Evolutionary conservation across 1,140 invertebrate species (phyloP).

Genomic region (Oryzaephilus surinamensis): DNA sequence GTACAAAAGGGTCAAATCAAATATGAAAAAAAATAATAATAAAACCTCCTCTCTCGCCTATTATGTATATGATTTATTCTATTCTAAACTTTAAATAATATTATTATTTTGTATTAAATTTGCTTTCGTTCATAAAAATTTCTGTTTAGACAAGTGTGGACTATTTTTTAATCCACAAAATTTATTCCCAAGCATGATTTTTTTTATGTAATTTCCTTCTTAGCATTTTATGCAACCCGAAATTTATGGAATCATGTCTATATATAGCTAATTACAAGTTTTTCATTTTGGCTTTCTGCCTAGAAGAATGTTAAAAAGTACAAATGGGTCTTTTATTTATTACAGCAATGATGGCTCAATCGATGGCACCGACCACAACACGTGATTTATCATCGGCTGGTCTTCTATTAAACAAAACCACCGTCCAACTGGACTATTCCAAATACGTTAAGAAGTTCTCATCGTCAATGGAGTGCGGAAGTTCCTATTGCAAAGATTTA

Average conservation of each 20-base stretch:
- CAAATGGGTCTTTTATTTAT: constrained; percentile 19
- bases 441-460: constrained; percentile 71
- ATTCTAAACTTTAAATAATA: too few relatives aligned
- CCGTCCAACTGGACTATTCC: constrained; percentile 58
- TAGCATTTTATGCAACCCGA: too few relatives aligned
- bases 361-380: constrained; percentile 19
- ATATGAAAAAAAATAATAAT: too few relatives aligned
- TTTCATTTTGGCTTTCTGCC: not conserved
- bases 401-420: constrained; percentile 37
- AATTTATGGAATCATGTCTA: too few relatives aligned
- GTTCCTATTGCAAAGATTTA: constrained; percentile 66
- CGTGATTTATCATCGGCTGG: constrained; percentile 19
- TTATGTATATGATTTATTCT: too few relatives aligned
- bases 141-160: not conserved
- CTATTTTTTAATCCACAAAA: not conserved
- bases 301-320: too few relatives aligned
- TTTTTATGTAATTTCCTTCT: too few relatives aligned
- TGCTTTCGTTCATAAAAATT: not conserved
- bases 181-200: not conserved
- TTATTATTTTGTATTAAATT: not conserved
- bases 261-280: not conserved
- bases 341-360: constrained; percentile 44
- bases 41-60: too few relatives aligned
- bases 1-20: too few relatives aligned
- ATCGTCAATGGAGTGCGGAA: constrained; percentile 67